Percentiles rank a stretch among this genome's conserved stretches.
phyloP scores from a whole-genome alignment of 2,113 vertebrate genomes.

The Egretta garzetta region DNA sequence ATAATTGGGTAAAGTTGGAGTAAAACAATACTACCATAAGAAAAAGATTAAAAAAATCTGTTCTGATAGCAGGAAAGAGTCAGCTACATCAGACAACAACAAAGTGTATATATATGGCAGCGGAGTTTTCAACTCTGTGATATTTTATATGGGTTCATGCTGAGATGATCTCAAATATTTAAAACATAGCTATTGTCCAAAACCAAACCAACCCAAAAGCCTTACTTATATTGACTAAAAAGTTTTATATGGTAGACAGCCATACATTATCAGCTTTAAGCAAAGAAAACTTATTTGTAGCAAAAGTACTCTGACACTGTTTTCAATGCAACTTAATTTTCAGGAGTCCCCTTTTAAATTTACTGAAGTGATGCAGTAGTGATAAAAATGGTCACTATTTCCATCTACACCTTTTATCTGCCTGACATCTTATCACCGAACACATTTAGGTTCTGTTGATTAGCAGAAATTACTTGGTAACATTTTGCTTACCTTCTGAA shows the following conservation, averaged over 20 bases:
- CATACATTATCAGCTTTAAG: constrained; percentile 9
- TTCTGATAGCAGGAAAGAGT: neutral
- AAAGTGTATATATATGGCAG: neutral
- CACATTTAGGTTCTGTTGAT: neutral
- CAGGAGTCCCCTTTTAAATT: neutral
- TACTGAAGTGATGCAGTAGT: neutral
- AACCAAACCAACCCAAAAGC: neutral
- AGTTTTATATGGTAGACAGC: neutral
- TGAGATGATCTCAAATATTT: neutral
- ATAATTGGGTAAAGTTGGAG: neutral
- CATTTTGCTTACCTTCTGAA: constrained; percentile 21
- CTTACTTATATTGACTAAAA: neutral
- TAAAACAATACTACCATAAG: neutral
- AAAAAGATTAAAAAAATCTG: neutral
- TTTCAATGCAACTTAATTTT: neutral
- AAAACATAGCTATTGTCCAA: neutral
- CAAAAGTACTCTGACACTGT: constrained; percentile 63
- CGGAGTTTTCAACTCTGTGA: neutral
- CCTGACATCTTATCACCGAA: neutral
- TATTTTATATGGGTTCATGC: neutral
- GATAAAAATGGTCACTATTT: constrained; percentile 2
- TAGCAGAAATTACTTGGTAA: neutral
- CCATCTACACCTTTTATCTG: neutral
- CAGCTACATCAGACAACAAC: neutral
- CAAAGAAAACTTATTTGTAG: constrained; percentile 22